These are phyloP conservation scores for Brachionus sp. DNA, from an alignment of 1,140 invertebrate genomes.

Conservation along the genomic window DNA sequence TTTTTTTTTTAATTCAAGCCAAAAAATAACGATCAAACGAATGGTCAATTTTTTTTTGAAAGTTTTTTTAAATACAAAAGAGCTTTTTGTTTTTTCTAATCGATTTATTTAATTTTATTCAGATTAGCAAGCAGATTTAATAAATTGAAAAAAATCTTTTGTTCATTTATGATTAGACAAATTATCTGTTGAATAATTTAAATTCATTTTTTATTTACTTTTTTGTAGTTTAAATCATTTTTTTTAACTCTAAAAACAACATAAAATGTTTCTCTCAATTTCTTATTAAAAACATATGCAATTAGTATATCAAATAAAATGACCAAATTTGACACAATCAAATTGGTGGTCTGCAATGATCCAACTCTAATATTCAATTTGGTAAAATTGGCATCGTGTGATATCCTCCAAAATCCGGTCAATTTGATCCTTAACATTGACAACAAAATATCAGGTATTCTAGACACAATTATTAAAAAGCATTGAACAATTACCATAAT, in stretches of 20 bases:
- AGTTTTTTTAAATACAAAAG: too few relatives aligned
- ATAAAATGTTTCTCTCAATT: neutral
- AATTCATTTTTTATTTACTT: too few relatives aligned
- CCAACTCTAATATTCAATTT: neutral
- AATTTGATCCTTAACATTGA: neutral
- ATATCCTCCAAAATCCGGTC: neutral
- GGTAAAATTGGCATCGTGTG: neutral
- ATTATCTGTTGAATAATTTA: too few relatives aligned
- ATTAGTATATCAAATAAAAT: neutral
- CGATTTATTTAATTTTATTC: too few relatives aligned
- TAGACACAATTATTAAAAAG: neutral
- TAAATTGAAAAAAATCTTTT: too few relatives aligned
- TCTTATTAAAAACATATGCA: neutral
- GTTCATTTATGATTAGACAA: too few relatives aligned
- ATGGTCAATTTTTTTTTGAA: too few relatives aligned
- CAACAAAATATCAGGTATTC: conserved; percentile 14
- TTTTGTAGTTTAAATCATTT: too few relatives aligned
- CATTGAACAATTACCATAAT: conserved; percentile 10
- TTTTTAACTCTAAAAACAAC: neutral
- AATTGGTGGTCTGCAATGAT: neutral
- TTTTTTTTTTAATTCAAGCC: neutral
- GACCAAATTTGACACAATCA: neutral
- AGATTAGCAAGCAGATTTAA: too few relatives aligned
- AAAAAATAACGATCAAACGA: neutral
- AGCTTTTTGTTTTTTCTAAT: too few relatives aligned